These are phyloP conservation scores for Tenodera sinensis DNA, from an alignment of 2,888 invertebrate genomes.

Conservation along the genomic window DNA sequence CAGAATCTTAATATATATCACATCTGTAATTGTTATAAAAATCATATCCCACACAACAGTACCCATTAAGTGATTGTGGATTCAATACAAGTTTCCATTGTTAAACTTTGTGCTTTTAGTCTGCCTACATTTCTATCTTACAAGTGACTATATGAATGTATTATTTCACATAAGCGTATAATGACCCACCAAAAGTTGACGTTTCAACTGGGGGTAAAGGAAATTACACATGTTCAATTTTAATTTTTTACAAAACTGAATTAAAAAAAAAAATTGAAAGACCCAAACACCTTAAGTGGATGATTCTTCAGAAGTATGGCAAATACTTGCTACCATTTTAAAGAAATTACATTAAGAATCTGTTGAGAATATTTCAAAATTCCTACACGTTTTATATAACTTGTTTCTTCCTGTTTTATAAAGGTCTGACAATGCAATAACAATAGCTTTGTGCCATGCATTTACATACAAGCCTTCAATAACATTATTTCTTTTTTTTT, in stretches of 20 bases:
- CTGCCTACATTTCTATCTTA: constrained; percentile 23
- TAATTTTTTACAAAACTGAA: not conserved
- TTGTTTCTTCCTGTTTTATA: not conserved
- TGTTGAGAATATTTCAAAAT: not conserved
- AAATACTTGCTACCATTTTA: not conserved
- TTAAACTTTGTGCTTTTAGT: constrained; percentile 20
- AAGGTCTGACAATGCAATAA: not conserved
- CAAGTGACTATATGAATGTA: constrained; percentile 27
- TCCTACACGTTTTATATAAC: not conserved
- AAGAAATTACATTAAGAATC: not conserved
- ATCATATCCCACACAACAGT: constrained; percentile 8
- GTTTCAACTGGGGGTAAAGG: not conserved
- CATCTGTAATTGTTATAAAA: constrained; percentile 18
- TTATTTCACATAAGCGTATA: constrained; percentile 26
- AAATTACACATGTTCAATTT: not conserved
- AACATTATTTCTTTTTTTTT: not conserved
- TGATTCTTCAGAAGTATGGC: not conserved
- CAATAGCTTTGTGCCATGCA: not conserved
- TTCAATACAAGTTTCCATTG: not conserved
- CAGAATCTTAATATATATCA: constrained; percentile 22
- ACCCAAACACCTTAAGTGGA: constrained; percentile 1
- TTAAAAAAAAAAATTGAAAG: not conserved
- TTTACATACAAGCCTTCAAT: not conserved
- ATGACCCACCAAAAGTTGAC: constrained; percentile 10
- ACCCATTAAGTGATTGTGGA: constrained; percentile 17